A percentile compares a stretch with the other conserved stretches of the same genome.
Conservation (phyloP, 2,797 vertebrate genomes). For the Mus caroli region DNA sequence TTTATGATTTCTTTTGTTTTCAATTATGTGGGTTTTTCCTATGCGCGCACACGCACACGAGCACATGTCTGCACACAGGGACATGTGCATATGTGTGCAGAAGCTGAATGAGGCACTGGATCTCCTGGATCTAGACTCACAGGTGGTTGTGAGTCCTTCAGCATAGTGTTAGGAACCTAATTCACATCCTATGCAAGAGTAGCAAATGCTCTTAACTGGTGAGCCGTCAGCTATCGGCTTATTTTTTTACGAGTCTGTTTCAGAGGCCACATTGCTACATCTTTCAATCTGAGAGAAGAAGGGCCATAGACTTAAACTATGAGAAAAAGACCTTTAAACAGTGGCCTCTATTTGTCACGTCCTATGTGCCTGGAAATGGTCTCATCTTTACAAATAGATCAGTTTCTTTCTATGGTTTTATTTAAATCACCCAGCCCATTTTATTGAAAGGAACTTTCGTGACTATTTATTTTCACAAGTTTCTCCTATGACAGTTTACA, state of each 20-base stretch:
- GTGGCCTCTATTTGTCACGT: not conserved
- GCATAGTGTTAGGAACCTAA: not conserved
- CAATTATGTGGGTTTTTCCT: not conserved
- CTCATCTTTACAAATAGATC: not conserved
- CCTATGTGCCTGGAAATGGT: not conserved
- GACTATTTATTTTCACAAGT: not conserved
- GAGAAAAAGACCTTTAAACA: not conserved
- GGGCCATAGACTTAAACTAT: not conserved
- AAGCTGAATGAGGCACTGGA: not conserved
- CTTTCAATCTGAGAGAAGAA: not conserved
- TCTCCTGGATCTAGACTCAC: not conserved
- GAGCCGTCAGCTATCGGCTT: not conserved
- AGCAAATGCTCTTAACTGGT: not conserved
- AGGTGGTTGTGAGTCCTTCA: not conserved
- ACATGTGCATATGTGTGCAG: not conserved
- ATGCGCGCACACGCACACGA: not conserved
- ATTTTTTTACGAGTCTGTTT: not conserved
- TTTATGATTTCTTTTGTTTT: not conserved
- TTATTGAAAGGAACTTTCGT: not conserved
- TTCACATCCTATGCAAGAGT: not conserved
- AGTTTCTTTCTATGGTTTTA: constrained; percentile 12
- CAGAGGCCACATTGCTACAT: not conserved
- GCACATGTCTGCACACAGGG: not conserved
- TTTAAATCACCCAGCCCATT: not conserved
- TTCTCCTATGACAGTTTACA: not conserved